Evolutionary conservation across 2,113 vertebrate species (phyloP), one percentile per base, ranked within the genome.

Genomic region (Caretta caretta): DNA sequence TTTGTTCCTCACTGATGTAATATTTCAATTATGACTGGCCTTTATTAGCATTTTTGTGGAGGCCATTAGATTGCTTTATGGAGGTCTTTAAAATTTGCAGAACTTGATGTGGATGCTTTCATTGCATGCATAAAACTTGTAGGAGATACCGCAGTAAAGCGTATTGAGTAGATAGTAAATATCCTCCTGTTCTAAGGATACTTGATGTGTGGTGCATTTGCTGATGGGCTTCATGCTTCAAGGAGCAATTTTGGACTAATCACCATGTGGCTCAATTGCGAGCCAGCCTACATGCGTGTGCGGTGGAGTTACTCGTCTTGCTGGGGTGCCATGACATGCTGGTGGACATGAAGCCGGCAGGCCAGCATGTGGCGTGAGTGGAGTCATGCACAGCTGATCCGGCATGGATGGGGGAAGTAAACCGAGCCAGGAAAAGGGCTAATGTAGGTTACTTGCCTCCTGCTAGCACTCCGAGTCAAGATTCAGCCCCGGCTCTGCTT

Each of bases 61-160:
- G 72, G 87, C 87, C 80, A 76, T 86, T 96, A 86, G 22, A 93
- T 87, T 96, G 81, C 56, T 97, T 97, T 92, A 89, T 96, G 90
- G 62, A 90, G 80, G 59, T 93, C 88, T 94, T 97, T 93, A 91
- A 97, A 96, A 94, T 82, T 65, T 90, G 87, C 94, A 94, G 92
- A 94, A 94, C 56, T 86, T 62, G 54, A 85, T 92, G 53, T 16
- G 50, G 25, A 35, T 1, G 1, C 48, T 93, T 95, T 97, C 89
- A 95, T 88, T 96, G 56, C 91, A 48, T 10, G 42, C 46, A 95
- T 94, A 96, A 97, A 96, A 88, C 87, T 95, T 80, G 27, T 53
- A 79, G 83, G 93, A 96, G 86, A 83, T 94, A 50, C 22, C 82
- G 93, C 92, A 84, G 91, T 95, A 96, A 97, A 96, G 83, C 42